phyloP scores from a whole-genome alignment of 2,797 vertebrate genomes.

The Enteromius paludinosus region DNA sequence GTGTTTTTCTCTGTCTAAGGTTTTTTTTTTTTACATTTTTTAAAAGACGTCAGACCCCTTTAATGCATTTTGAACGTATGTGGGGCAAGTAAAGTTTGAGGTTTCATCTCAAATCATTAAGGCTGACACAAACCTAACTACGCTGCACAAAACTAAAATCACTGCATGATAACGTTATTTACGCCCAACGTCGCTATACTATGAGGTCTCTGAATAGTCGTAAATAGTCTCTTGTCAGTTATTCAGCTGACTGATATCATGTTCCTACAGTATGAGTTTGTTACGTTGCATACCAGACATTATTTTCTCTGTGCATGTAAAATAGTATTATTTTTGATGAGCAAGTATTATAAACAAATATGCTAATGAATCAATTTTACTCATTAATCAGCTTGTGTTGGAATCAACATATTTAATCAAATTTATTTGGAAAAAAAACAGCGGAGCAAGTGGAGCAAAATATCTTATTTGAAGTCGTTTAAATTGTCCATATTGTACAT shows the following conservation, averaged over 20 bases:
- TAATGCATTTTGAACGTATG: not conserved
- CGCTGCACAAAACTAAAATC: not conserved
- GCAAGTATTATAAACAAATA: not conserved
- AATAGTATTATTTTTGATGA: not conserved
- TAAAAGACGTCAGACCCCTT: not conserved
- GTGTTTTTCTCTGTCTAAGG: conserved; percentile 57
- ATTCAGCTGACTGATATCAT: not conserved
- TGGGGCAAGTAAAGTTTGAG: not conserved
- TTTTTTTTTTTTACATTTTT: conserved; percentile 11
- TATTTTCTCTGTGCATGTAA: not conserved
- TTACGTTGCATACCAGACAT: not conserved
- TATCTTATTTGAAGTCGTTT: not conserved
- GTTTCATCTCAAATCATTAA: not conserved
- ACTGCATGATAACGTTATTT: not conserved
- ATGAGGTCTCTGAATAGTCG: not conserved
- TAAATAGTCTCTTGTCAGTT: not conserved
- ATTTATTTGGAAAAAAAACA: not conserved
- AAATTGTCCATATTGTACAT: not conserved
- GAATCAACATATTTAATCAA: not conserved
- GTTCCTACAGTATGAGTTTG: not conserved
- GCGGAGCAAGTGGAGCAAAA: not conserved
- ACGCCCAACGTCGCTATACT: not conserved
- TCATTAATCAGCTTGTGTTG: not conserved
- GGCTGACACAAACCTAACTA: not conserved
- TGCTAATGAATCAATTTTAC: not conserved